phyloP scores from a whole-genome alignment of 2,888 invertebrate species.

The Pasiphila rectangulata region DNA sequence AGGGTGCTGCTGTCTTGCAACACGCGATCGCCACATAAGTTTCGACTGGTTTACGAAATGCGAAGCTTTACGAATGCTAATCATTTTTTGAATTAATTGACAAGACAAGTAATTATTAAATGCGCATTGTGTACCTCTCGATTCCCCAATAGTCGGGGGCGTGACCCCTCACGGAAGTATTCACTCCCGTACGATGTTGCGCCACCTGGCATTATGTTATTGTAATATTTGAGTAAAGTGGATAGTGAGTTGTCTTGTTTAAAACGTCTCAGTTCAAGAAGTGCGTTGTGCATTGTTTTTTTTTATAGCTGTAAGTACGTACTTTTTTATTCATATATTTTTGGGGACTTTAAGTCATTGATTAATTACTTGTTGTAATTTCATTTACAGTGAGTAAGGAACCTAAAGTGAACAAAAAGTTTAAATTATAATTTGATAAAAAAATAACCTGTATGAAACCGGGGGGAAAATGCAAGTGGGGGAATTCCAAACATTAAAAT shows the following conservation, averaged over 20 bases:
- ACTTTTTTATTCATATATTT: too few species aligned
- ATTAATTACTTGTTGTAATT: too few species aligned
- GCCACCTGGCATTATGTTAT: conserved; percentile 2
- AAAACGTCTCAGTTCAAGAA: not conserved
- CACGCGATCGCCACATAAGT: conserved; percentile 20
- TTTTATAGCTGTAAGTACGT: not conserved
- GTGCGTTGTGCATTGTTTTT: not conserved
- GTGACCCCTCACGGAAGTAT: too few species aligned
- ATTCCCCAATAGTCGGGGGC: too few species aligned
- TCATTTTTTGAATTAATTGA: conserved; percentile 16
- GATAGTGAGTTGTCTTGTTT: not conserved
- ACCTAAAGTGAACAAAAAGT: too few species aligned
- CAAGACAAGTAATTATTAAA: conserved; percentile 9
- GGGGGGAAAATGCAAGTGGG: too few species aligned
- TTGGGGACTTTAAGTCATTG: too few species aligned
- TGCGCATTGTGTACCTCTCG: not conserved
- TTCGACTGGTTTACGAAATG: conserved; percentile 30
- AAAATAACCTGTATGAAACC: too few species aligned
- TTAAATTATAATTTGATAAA: too few species aligned
- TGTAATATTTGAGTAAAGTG: not conserved
- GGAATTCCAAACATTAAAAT: too few species aligned
- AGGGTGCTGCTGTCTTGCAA: conserved; percentile 31
- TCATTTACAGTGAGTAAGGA: too few species aligned
- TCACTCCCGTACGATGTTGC: too few species aligned
- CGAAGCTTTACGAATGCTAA: conserved; percentile 15